Evolutionary conservation across 2,797 vertebrate species (phyloP).

Genomic region (Mycteria americana): DNA sequence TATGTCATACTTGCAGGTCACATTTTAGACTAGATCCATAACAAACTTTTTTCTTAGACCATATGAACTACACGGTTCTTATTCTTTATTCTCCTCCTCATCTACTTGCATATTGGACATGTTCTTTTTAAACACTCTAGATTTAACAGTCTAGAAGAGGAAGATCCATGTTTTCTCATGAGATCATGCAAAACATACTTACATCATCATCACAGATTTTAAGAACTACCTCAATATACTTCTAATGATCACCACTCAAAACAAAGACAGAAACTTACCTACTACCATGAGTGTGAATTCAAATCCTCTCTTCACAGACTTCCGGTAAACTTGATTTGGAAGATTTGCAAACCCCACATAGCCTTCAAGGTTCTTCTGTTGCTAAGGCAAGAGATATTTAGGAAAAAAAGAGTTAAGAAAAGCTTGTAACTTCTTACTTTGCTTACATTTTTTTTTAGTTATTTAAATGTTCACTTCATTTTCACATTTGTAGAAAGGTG

Average conservation of each 20-base stretch:
- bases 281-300: constrained; percentile 99
- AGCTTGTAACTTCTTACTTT: not conserved
- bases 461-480: not conserved
- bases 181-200: not conserved
- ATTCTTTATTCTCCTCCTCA: not conserved
- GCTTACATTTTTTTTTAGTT: not conserved
- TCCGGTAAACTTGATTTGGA: constrained; percentile 98
- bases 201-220: not conserved
- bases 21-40: not conserved
- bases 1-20: not conserved
- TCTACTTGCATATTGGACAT: not conserved
- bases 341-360: constrained; percentile 99
- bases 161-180: not conserved
- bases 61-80: not conserved
- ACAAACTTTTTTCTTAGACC: not conserved
- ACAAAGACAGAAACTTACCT: constrained; percentile 80
- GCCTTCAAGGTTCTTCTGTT: constrained; percentile 99
- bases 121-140: not conserved
- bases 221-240: not conserved
- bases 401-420: not conserved
- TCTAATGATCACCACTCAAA: not conserved
- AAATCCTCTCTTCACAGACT: constrained; percentile 98
- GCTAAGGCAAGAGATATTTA: constrained; percentile 74
- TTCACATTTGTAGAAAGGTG: not conserved
- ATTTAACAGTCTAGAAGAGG: not conserved